These are phyloP conservation scores for Hydrochoerus hydrochaeris DNA, from an alignment of 2,113 vertebrate genomes.

Conservation along the genomic window DNA sequence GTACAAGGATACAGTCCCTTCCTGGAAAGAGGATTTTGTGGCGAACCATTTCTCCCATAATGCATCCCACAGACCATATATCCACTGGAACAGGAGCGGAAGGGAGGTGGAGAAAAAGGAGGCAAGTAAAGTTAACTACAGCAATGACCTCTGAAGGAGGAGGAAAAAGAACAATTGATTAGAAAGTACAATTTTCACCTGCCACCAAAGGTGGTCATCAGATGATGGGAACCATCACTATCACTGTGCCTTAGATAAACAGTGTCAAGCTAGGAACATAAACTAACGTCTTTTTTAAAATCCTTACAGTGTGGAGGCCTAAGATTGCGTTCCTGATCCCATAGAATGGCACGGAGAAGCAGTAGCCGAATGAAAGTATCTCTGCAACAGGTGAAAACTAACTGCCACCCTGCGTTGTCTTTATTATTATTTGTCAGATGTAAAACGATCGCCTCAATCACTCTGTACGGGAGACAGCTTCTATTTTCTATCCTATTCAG, in stretches of 20 bases:
- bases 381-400: neutral
- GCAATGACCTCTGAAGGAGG: slow-evolving; percentile 85
- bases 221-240: slow-evolving; percentile 8
- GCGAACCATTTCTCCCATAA: slow-evolving; percentile 99
- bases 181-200: slow-evolving; percentile 84
- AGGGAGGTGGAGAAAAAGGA: slow-evolving; percentile 86
- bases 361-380: neutral
- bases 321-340: neutral
- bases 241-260: neutral
- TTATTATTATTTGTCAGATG: neutral
- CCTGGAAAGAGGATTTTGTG: slow-evolving; percentile 99
- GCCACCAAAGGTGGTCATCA: slow-evolving; percentile 62
- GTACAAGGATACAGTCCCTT: slow-evolving; percentile 99
- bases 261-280: slow-evolving; percentile 35
- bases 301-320: neutral
- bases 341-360: neutral
- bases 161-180: slow-evolving; percentile 85
- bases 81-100: slow-evolving; percentile 95
- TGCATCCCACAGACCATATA: slow-evolving; percentile 99
- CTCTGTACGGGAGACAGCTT: neutral
- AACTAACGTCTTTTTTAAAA: neutral
- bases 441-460: neutral
- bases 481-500: neutral
- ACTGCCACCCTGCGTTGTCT: neutral
- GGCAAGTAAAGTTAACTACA: slow-evolving; percentile 90